Conservation (phyloP, 2,113 vertebrate genomes). For the Cacatua alba region DNA sequence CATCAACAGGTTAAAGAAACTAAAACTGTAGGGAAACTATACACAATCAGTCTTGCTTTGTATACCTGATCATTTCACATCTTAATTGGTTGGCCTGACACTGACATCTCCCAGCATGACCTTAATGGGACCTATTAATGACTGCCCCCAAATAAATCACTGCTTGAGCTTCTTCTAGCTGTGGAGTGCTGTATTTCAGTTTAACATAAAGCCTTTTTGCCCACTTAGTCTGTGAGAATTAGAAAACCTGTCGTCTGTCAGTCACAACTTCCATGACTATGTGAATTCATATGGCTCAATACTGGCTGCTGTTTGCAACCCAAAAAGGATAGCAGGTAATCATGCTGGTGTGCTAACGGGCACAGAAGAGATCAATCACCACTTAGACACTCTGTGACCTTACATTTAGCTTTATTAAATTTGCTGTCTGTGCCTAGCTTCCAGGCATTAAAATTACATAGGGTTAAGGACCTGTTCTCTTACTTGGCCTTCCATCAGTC, state of each 20-base stretch:
- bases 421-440: not conserved
- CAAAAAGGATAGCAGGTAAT: not conserved
- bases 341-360: not conserved
- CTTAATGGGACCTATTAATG: not conserved
- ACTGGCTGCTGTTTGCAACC: not conserved
- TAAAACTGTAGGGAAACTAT: not conserved
- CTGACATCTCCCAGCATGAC: not conserved
- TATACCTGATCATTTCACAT: not conserved
- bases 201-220: not conserved
- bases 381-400: not conserved
- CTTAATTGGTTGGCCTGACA: not conserved
- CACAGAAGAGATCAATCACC: not conserved
- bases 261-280: not conserved
- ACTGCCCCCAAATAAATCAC: not conserved
- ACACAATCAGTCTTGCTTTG: not conserved
- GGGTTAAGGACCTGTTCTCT: not conserved
- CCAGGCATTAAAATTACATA: constrained; percentile 11
- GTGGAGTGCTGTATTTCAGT: not conserved
- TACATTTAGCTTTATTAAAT: constrained; percentile 23
- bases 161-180: not conserved
- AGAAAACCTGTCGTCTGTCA: not conserved
- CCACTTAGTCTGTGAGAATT: fast-evolving
- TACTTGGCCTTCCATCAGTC: constrained; percentile 11
- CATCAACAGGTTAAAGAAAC: not conserved
- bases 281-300: not conserved